A percentile compares a stretch with the other conserved stretches of the same genome.
Evolutionary conservation across 2,797 vertebrate genomes (phyloP).

Genomic region (Urophycis tenuis): DNA sequence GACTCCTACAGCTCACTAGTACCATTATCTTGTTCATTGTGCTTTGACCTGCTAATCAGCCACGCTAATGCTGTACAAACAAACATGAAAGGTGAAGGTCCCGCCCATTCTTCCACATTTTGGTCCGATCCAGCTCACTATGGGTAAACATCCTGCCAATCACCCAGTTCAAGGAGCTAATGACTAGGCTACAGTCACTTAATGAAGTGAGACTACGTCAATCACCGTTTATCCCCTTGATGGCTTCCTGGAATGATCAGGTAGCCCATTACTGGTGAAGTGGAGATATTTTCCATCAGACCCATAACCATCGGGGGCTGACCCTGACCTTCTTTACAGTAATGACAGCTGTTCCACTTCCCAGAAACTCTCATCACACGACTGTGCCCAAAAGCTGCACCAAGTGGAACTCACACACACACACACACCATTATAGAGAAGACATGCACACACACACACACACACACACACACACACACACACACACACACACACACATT

Average conservation of each 20-base stretch:
- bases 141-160: neutral
- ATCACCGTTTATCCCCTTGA: neutral
- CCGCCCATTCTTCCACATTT: neutral
- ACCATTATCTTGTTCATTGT: neutral
- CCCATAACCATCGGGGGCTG: neutral
- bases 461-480: neutral
- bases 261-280: neutral
- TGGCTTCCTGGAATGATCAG: constrained; percentile 8
- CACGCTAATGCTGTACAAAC: neutral
- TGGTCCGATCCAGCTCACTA: neutral
- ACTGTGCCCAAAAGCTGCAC: neutral
- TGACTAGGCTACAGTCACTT: neutral
- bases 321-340: constrained; percentile 26
- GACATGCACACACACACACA: neutral
- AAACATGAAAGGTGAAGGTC: neutral
- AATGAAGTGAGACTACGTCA: neutral
- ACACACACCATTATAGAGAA: neutral
- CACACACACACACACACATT: neutral
- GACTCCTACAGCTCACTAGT: neutral
- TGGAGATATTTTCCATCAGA: neutral
- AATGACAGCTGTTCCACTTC: constrained; percentile 1
- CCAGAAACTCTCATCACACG: neutral
- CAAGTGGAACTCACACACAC: neutral
- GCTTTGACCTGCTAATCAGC: neutral
- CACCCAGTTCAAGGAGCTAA: neutral